Conservation (phyloP, 1,140 invertebrate genomes). For the Drosophila auraria region DNA sequence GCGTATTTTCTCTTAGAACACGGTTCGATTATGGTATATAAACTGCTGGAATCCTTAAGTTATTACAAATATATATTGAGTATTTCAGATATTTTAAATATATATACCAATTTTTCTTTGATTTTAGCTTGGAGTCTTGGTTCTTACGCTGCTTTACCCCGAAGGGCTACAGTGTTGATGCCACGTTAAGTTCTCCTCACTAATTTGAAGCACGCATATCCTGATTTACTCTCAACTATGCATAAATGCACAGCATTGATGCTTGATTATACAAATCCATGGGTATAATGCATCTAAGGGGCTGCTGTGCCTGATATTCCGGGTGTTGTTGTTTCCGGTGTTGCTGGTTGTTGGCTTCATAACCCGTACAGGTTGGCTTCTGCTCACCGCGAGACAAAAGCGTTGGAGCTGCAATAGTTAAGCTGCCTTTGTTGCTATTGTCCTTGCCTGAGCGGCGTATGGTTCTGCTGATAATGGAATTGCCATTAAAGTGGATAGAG, state of each 20-base stretch:
- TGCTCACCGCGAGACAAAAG: constrained; percentile 11
- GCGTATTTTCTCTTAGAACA: neutral
- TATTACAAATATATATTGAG: neutral
- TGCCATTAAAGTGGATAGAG: constrained; percentile 36
- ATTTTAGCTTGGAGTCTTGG: no score
- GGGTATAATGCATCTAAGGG: constrained; percentile 12
- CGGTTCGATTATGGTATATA: neutral
- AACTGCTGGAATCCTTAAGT: neutral
- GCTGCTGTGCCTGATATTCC: neutral
- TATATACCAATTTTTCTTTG: neutral
- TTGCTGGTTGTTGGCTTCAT: constrained; percentile 4
- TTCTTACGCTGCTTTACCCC: neutral
- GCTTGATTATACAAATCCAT: constrained; percentile 13
- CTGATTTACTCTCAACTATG: neutral
- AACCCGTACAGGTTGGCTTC: constrained; percentile 18
- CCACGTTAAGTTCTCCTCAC: neutral
- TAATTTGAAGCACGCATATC: neutral
- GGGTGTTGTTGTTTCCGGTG: neutral
- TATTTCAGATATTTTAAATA: no score
- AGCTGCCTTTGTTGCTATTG: constrained; percentile 28
- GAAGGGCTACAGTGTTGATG: neutral
- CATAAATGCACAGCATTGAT: neutral
- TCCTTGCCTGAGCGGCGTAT: constrained; percentile 10
- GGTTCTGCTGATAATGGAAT: constrained; percentile 58
- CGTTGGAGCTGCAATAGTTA: constrained; percentile 26